A percentile compares a stretch with the other conserved stretches of the same genome.
Conservation (phyloP, 2,888 invertebrate species). For the Mermis nigrescens region DNA sequence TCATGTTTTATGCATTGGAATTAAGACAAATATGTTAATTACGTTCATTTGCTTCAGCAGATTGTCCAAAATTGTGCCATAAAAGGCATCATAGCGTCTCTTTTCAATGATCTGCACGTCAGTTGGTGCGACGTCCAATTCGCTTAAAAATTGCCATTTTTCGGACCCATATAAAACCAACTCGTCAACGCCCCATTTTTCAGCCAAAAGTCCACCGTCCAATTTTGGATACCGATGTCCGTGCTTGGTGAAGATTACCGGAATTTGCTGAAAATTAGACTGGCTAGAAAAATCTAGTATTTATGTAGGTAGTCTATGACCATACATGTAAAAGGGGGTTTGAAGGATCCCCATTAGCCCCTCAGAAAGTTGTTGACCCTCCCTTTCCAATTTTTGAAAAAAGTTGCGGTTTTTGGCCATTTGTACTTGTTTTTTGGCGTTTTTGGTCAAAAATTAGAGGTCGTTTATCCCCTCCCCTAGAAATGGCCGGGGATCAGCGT, state of each 20-base stretch:
- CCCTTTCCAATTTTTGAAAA: too few species aligned
- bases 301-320: too few species aligned
- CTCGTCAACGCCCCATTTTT: slow-evolving; percentile 3
- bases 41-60: slow-evolving; percentile 8
- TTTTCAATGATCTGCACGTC: slow-evolving; percentile 12
- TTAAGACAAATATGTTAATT: too few species aligned
- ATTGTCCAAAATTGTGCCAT: slow-evolving; percentile 9
- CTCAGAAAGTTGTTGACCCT: too few species aligned
- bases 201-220: slow-evolving; percentile 8
- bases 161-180: slow-evolving; percentile 3
- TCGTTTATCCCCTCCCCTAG: too few species aligned
- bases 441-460: too few species aligned
- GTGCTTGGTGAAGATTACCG: slow-evolving; percentile 13
- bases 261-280: slow-evolving; percentile 6
- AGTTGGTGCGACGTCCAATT: neutral
- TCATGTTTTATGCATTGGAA: too few species aligned
- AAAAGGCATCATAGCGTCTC: slow-evolving; percentile 12
- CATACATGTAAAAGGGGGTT: too few species aligned
- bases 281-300: neutral
- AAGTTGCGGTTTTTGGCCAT: too few species aligned
- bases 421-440: too few species aligned
- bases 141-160: slow-evolving; percentile 9
- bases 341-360: too few species aligned
- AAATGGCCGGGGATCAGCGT: too few species aligned
- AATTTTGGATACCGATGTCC: slow-evolving; percentile 10